Evolutionary conservation across 1,140 invertebrate species (phyloP).

Genomic region (Melipona quadrifasciata): DNA sequence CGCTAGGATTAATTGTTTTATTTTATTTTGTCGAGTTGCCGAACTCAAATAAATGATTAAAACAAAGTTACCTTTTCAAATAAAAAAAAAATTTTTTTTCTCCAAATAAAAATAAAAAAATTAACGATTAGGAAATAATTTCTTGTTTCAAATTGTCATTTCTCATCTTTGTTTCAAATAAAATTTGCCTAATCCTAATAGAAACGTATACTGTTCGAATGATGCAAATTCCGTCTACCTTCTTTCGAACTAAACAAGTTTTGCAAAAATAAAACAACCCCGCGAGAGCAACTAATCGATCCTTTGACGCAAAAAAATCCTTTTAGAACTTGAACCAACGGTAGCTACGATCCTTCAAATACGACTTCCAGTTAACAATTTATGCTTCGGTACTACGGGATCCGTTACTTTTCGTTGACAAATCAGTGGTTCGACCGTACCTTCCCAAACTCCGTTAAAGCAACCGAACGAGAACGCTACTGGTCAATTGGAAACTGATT

Average conservation of each 20-base stretch:
- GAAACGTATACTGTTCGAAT: background rate
- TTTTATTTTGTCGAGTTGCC: no score
- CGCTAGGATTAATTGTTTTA: no score
- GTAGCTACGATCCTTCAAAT: background rate
- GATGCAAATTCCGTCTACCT: background rate
- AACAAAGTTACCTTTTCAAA: no score
- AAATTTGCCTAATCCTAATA: no score
- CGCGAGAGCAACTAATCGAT: background rate
- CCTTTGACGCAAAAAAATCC: background rate
- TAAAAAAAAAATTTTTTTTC: no score
- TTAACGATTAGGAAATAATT: no score
- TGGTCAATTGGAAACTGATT: constrained; percentile 48
- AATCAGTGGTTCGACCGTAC: constrained; percentile 15
- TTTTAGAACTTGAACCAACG: constrained; percentile 1
- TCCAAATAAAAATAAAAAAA: no score
- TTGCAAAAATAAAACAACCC: no score
- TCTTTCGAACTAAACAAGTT: background rate
- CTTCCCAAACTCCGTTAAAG: constrained; percentile 39
- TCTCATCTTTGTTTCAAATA: no score
- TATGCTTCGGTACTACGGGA: background rate
- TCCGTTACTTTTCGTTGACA: background rate
- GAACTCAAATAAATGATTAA: no score
- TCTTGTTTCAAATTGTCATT: no score
- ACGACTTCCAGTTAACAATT: background rate
- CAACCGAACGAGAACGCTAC: constrained; percentile 30